A percentile compares a stretch with the other conserved stretches of the same genome.
Evolutionary conservation across 2,113 vertebrate species (phyloP).

Genomic region (Megaptera novaeangliae): DNA sequence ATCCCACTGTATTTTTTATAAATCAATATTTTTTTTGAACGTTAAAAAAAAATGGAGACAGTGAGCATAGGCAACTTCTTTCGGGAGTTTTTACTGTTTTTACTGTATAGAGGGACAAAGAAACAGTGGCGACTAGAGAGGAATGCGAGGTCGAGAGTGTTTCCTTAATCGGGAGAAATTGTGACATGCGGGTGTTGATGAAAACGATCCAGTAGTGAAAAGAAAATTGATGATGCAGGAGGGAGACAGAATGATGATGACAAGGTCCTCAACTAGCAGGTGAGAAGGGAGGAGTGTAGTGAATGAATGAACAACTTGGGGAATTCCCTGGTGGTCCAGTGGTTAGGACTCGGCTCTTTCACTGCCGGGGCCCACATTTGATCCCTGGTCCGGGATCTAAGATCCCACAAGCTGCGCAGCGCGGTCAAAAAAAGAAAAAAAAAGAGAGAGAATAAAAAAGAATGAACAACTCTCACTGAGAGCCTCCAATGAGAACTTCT

Average conservation of each 20-base stretch:
- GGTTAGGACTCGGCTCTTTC: neutral
- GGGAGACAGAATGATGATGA: neutral
- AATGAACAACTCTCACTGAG: neutral
- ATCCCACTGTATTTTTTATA: no score
- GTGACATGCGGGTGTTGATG: neutral
- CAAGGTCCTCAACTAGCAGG: neutral
- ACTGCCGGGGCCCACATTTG: neutral
- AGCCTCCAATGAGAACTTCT: neutral
- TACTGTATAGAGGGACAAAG: neutral
- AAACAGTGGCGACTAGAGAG: neutral
- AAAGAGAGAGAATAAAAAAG: neutral
- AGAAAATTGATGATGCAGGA: neutral
- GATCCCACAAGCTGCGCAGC: rapidly evolving
- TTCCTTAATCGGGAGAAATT: neutral
- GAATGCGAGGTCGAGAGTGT: neutral
- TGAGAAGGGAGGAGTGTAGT: neutral
- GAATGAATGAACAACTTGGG: neutral
- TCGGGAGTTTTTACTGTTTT: neutral
- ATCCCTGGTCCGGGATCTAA: neutral
- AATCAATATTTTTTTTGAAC: no score
- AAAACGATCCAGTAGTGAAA: neutral
- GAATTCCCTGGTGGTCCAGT: neutral
- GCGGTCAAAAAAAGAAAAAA: neutral
- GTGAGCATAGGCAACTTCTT: neutral
- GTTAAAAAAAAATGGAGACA: neutral